Percentiles rank a stretch among this genome's conserved stretches.
Evolutionary conservation across 2,113 vertebrate genomes (phyloP).

Genomic region (Trematocara macrostoma): DNA sequence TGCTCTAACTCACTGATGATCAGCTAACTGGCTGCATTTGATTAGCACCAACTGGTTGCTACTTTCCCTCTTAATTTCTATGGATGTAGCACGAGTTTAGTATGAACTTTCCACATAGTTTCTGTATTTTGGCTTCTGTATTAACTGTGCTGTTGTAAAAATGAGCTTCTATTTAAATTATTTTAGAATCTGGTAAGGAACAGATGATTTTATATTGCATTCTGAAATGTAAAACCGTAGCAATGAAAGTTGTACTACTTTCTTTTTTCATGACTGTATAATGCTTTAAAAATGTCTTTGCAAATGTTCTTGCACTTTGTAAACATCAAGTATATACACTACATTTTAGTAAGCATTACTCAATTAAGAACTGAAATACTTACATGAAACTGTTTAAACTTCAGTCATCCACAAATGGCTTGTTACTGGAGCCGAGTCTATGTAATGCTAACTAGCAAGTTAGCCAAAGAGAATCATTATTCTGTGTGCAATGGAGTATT

Average conservation of each 20-base stretch:
- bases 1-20: not conserved
- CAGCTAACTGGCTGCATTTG: not conserved
- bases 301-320: not conserved
- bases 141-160: not conserved
- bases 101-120: not conserved
- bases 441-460: not conserved
- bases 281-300: not conserved
- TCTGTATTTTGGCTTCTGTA: not conserved
- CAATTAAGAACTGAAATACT: not conserved
- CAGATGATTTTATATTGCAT: not conserved
- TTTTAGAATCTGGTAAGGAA: not conserved
- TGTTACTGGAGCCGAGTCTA: not conserved
- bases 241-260: not conserved
- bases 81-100: not conserved
- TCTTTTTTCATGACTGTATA: not conserved
- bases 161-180: not conserved
- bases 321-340: not conserved
- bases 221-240: not conserved
- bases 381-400: not conserved
- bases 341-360: not conserved
- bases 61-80: not conserved
- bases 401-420: not conserved
- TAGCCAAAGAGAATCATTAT: not conserved
- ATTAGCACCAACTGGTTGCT: not conserved
- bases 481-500: not conserved